These are phyloP conservation scores for Halichondria panicea DNA, from an alignment of 37 sponge, comb jelly and placozoan genomes.

Conservation along the genomic window DNA sequence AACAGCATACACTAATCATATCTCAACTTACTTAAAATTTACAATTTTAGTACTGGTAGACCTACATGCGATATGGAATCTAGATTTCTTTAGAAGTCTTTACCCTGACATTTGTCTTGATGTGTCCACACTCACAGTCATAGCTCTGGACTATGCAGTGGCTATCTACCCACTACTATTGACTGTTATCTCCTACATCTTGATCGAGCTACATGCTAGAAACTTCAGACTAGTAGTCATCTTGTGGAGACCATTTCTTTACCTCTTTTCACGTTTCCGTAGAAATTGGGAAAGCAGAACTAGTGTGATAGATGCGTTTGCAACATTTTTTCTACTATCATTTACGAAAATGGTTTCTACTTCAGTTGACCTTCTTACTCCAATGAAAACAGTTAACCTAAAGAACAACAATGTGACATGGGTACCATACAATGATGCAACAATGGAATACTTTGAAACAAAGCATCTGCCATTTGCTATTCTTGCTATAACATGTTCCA, in stretches of 20 bases:
- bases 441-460: constrained; percentile 21
- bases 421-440: constrained; percentile 41
- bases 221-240: not conserved
- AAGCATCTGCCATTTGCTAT: constrained; percentile 45
- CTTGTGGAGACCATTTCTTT: constrained; percentile 23
- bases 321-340: constrained; percentile 59
- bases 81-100: constrained; percentile 24
- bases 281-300: constrained; percentile 33
- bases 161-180: constrained; percentile 26
- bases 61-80: constrained; percentile 26
- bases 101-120: constrained; percentile 12
- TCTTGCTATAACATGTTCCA: constrained; percentile 12
- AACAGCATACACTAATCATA: not conserved
- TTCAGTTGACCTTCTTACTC: constrained; percentile 43
- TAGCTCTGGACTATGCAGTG: constrained; percentile 25
- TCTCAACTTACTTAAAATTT: too few relatives aligned
- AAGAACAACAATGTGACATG: too few relatives aligned
- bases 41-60: not conserved
- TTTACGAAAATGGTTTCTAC: constrained; percentile 42
- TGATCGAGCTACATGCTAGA: constrained; percentile 9
- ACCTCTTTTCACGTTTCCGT: constrained; percentile 2
- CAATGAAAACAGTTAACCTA: not conserved
- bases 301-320: constrained; percentile 50
- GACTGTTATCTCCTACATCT: not conserved
- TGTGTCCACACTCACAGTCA: not conserved